Evolutionary conservation across 2,113 vertebrate genomes (phyloP).

Genomic region (Butorides virescens): DNA sequence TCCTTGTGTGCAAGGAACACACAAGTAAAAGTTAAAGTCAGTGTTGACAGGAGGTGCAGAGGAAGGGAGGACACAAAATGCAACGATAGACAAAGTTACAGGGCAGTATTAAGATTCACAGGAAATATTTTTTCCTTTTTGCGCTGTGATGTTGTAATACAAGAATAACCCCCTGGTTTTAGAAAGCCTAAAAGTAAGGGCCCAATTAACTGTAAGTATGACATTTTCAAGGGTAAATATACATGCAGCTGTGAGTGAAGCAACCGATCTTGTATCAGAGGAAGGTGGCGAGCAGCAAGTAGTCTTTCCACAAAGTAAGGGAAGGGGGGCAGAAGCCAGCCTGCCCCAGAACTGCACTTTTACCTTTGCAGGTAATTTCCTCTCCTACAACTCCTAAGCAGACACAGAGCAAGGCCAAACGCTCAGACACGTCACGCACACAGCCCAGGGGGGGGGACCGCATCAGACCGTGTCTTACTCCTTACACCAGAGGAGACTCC

Average conservation of each 20-base stretch:
- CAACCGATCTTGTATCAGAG: neutral
- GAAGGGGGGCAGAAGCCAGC: neutral
- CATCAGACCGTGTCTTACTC: neutral
- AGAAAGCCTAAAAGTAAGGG: neutral
- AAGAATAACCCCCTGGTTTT: neutral
- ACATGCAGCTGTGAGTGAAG: neutral
- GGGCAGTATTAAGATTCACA: neutral
- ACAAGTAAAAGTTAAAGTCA: neutral
- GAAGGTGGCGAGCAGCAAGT: neutral
- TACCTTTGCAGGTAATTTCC: neutral
- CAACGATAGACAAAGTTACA: neutral
- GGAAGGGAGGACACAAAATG: neutral
- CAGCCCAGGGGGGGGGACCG: rapidly evolving
- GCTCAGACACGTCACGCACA: neutral
- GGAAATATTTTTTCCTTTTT: neutral
- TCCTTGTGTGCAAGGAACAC: neutral
- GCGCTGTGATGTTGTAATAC: neutral
- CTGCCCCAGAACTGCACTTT: neutral
- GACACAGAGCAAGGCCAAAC: neutral
- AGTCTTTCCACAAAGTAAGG: neutral
- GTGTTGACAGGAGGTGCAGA: neutral
- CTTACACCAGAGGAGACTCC: neutral
- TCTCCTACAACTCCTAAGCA: neutral
- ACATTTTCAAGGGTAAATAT: neutral
- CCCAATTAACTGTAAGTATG: neutral